Base-by-base conservation (phyloP, 2,113 vertebrate genomes). In the Eleginops maclovinus region DNA sequence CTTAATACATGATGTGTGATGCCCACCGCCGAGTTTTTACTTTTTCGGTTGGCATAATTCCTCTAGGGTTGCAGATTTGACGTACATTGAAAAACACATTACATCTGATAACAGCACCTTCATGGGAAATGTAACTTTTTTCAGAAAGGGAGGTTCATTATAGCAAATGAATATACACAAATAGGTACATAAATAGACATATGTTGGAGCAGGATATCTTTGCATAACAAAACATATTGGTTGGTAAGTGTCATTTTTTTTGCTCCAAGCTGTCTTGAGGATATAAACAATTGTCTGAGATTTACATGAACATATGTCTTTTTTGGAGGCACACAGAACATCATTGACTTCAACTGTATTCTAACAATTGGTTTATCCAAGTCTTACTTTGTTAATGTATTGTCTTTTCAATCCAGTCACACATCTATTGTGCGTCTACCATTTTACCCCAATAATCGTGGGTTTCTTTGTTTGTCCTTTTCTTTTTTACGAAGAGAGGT, bases 11-110 rank as follows among this genome's bases (percentile, higher is more conserved):
- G 24, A 49, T 50, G 11, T 19, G 31, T 28, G 19, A 72, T 19
- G 19, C 21, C 54, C 19, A 31, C 4, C 1, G 13, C 46, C 36
- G 47, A 62, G 24, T 24, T 41, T 43, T 31, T 9, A 4, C 16
- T 4, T 3, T n/a, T 28, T 66, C 4, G 17, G n/a, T n/a, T 67
- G 51, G 15, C 58, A 19, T 74, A n/a, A 17, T 26, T 58, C 26
- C 64, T 64, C 26, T 14, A 10, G 26, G 26, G 36, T 31, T 63
- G 28, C 58, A 28, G n/a, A 73, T 55, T 11, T 49, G 44, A 71
- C 4, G 13, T 19, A 40, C 24, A 65, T 72, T 47, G 41, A 28
- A 58, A 73, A 47, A 15, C 31, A 70, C 15, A 0, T 60, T 13
- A 40, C 46, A 58, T 68, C 50, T 44, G n/a, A 44, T 53, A 58